phyloP scores from a whole-genome alignment of 2,888 invertebrate genomes.

The Flabesymbios commensalis region DNA sequence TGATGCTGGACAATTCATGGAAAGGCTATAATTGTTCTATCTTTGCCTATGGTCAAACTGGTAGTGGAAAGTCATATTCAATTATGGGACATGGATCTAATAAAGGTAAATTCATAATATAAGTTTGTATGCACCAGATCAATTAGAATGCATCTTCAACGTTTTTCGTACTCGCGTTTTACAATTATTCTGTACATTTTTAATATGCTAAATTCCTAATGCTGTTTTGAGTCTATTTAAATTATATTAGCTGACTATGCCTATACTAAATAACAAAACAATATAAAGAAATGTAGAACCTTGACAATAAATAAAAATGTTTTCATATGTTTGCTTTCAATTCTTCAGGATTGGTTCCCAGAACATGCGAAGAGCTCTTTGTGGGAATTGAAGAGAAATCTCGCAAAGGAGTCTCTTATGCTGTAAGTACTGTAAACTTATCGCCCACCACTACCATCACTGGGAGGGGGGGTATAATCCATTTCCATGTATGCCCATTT shows the following conservation, averaged over 20 bases:
- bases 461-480: no score
- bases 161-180: no score
- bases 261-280: background rate
- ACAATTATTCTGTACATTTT: no score
- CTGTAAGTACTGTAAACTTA: slow-evolving; percentile 15
- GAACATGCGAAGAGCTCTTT: slow-evolving; percentile 35
- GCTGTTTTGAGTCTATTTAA: no score
- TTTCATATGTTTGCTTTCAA: no score
- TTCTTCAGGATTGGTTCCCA: slow-evolving; percentile 35
- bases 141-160: no score
- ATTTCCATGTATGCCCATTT: no score
- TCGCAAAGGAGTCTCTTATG: slow-evolving; percentile 26
- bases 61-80: slow-evolving; percentile 55
- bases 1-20: slow-evolving; percentile 52
- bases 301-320: no score
- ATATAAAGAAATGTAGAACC: background rate
- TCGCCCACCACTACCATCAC: background rate
- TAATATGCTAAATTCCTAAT: no score
- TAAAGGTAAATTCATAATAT: background rate
- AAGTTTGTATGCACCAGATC: background rate
- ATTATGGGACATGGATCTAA: slow-evolving; percentile 47
- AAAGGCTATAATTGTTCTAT: slow-evolving; percentile 52
- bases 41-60: slow-evolving; percentile 55
- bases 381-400: slow-evolving; percentile 20
- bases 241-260: no score